Evolutionary conservation across 2,113 vertebrate genomes (phyloP), one percentile per base, ranked within the genome.

Genomic region (Osmerus mordax): DNA sequence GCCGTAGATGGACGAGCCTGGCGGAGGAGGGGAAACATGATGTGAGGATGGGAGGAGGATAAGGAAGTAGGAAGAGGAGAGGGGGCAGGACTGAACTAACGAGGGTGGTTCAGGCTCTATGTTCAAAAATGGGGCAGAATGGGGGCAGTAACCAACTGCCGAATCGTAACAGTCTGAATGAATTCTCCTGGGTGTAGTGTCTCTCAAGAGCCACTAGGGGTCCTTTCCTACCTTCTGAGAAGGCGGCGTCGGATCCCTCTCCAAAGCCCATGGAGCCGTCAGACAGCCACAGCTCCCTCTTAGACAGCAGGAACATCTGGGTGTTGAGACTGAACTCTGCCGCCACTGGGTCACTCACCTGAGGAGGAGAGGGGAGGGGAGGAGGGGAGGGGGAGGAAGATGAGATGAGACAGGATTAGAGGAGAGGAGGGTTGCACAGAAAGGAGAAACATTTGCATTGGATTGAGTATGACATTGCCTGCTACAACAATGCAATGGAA

Each of bases 261-360:
- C 91, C 93, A 58, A 96, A 96, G 73, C 92, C 93, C 91, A 94
- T 86, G 70, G 93, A 95, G 53, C 92, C 92, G 3, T 94, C 92
- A 3, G 93, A 94, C 59, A 94, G 63, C 91, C 92, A 96, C 58
- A 95, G 70, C 64, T 94, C 89, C 78, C 84, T 91, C 83, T 93
- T 93, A 52, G 94, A 94, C 16, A 95, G 77, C 65, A 94, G 85
- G 80, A 93, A 92, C 92, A 94, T 94, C 78, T 94, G 92, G 51
- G 93, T 94, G 82, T 95, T 94, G 63, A 95, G 90, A 78, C 91
- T 94, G 78, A 96, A 95, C 84, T 95, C 92, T 9, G 92, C 90
- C 25, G 94, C 92, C 59, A 94, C 91, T 0, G 94, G 92, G 72
- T 94, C 94, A 65, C 93, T 94, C 77, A 95, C 92, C 93, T 95